phyloP scores from a whole-genome alignment of 2,888 invertebrate species.

The Chalcosyrphus nemorum region DNA sequence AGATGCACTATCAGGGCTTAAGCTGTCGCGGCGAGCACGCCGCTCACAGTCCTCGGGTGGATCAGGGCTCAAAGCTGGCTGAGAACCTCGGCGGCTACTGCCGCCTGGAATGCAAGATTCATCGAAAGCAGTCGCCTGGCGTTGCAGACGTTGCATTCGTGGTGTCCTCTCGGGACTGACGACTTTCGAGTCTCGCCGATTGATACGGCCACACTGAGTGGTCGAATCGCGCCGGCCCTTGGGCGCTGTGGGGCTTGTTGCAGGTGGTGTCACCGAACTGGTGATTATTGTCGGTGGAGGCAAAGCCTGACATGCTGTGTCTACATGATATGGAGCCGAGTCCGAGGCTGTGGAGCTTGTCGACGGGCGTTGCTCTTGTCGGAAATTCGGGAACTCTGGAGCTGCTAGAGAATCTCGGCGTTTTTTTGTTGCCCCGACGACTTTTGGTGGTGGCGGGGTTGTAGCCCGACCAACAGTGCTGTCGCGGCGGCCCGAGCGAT shows the following conservation, averaged over 20 bases:
- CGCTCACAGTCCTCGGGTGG: conserved; percentile 87
- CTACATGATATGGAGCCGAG: conserved; percentile 85
- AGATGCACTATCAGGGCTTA: conserved; percentile 95
- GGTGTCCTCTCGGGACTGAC: conserved; percentile 87
- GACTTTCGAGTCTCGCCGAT: conserved; percentile 87
- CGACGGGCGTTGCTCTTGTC: conserved; percentile 87
- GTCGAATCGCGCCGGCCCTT: conserved; percentile 90
- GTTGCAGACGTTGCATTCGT: conserved; percentile 87
- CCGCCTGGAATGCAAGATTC: conserved; percentile 90
- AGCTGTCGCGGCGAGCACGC: conserved; percentile 89
- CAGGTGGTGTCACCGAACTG: conserved; percentile 92
- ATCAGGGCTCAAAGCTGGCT: conserved; percentile 92
- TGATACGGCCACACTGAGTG: conserved; percentile 89
- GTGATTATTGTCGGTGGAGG: conserved; percentile 91
- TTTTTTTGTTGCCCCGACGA: conserved; percentile 86
- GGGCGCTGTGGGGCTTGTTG: conserved; percentile 89
- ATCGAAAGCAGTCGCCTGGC: conserved; percentile 95
- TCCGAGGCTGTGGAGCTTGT: conserved; percentile 89
- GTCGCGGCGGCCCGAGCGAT: conserved; percentile 87
- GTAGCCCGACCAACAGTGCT: conserved; percentile 83
- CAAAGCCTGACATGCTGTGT: conserved; percentile 85
- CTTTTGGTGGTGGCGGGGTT: conserved; percentile 84
- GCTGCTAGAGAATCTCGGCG: conserved; percentile 84
- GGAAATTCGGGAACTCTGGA: conserved; percentile 83
- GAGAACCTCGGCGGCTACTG: conserved; percentile 88